phyloP scores from a whole-genome alignment of 2,888 invertebrate genomes.

The Selenia dentaria region DNA sequence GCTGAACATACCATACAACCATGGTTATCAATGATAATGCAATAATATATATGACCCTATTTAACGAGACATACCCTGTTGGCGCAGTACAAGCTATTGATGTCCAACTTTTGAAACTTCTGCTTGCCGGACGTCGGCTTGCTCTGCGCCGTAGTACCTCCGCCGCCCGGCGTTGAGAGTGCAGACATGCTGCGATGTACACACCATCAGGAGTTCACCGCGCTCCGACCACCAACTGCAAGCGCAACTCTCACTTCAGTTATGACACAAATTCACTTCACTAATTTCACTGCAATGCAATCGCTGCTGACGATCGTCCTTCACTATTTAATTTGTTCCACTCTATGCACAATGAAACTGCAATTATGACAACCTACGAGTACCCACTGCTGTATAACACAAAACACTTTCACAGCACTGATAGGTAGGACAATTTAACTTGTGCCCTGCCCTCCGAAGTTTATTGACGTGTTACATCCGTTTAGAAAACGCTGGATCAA shows the following conservation, averaged over 20 bases:
- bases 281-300: constrained; percentile 36
- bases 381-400: constrained; percentile 19
- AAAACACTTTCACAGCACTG: constrained; percentile 75
- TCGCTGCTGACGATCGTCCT: constrained; percentile 46
- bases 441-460: constrained; percentile 75
- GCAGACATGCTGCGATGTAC: constrained; percentile 98
- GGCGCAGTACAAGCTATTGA: constrained; percentile 97
- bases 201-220: constrained; percentile 90
- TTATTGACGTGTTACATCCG: constrained; percentile 84
- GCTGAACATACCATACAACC: too few relatives aligned
- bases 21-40: too few relatives aligned
- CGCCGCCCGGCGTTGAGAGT: constrained; percentile 93
- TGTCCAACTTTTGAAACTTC: constrained; percentile 98
- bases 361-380: constrained; percentile 14
- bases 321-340: constrained; percentile 40
- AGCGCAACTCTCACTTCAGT: constrained; percentile 48
- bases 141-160: constrained; percentile 83
- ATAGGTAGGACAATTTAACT: constrained; percentile 52
- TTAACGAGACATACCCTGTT: constrained; percentile 90
- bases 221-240: constrained; percentile 81
- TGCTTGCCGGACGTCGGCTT: constrained; percentile 91
- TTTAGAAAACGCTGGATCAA: constrained; percentile 73
- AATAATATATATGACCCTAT: too few relatives aligned
- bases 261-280: constrained; percentile 42
- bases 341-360: constrained; percentile 21